Evolutionary conservation across 2,113 vertebrate species (phyloP).

Genomic region (Actinemys pallida): DNA sequence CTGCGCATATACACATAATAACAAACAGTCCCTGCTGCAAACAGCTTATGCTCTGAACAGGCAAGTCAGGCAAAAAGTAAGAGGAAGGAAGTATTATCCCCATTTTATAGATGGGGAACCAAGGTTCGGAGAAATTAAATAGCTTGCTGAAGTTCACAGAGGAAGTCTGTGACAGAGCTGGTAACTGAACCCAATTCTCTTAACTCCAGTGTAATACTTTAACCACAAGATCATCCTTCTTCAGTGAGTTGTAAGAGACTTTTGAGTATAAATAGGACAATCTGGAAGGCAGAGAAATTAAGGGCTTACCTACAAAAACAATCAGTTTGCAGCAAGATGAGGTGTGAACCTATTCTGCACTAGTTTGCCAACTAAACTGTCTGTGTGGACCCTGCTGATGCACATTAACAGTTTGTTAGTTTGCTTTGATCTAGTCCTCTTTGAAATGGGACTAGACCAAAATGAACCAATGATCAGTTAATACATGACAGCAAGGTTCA

Average conservation of each 20-base stretch:
- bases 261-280: background rate
- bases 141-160: background rate
- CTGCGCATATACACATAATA: background rate
- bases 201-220: background rate
- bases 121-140: background rate
- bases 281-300: background rate
- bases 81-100: background rate
- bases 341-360: too few species aligned
- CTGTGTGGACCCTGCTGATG: too few species aligned
- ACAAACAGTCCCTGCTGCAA: background rate
- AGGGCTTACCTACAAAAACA: background rate
- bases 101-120: background rate
- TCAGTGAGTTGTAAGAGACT: background rate
- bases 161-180: background rate
- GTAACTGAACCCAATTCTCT: background rate
- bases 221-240: background rate
- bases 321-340: too few species aligned
- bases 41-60: background rate
- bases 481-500: too few species aligned
- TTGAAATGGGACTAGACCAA: too few species aligned
- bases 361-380: too few species aligned
- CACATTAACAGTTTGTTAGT: too few species aligned
- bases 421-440: too few species aligned
- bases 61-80: background rate
- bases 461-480: too few species aligned